Evolutionary conservation across 2,888 invertebrate genomes (phyloP), one percentile per base, ranked within the genome.

Genomic region (Liodrosophila aerea): DNA sequence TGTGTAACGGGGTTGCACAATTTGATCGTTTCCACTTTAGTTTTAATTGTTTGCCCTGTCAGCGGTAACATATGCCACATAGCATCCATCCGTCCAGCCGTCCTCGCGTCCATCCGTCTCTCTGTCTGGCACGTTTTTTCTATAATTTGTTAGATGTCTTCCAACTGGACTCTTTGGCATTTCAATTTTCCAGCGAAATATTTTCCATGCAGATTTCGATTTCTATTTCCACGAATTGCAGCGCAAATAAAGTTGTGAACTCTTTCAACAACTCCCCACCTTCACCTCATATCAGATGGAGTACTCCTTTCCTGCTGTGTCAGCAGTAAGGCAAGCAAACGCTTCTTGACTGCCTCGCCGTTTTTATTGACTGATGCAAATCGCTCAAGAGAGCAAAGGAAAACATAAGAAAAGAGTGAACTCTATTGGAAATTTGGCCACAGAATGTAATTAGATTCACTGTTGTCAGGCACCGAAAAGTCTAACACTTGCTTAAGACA

Each of bases 1-100:
- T 64, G 58, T 59, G 56, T 62, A 36, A 27, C 58, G 50, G 81
- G 86, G 80, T 68, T 64, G 72, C 76, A 66, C 64, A 71, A 70
- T 87, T 88, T 88, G 87, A 87, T 87, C 88, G 87, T 88, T 87
- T 87, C 78, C 87, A 87, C 87, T 87, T 87, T 85, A 87, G 69
- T 66, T 87, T 87, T 88, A 87, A 87, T 87, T 87, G 87, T 80
- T 82, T 74, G 56, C 64, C 85, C 69, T 85, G 86, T 87, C 85
- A 85, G 84, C 84, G 16, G n/a, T 61, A 49, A 51, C 72, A 65
- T 67, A 73, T 60, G 68, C 58, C 51, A 31, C 44, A 37, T 22
- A 22, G 22, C 5, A 22, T 22, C 3, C 37, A 37, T 18, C 36
- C 34, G 27, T 11, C 27, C 16, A 7, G 2, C n/a, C 8, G 1